These are phyloP conservation scores for Venustoraphidia nigricollis DNA, from an alignment of 2,888 invertebrate species.

Conservation along the genomic window DNA sequence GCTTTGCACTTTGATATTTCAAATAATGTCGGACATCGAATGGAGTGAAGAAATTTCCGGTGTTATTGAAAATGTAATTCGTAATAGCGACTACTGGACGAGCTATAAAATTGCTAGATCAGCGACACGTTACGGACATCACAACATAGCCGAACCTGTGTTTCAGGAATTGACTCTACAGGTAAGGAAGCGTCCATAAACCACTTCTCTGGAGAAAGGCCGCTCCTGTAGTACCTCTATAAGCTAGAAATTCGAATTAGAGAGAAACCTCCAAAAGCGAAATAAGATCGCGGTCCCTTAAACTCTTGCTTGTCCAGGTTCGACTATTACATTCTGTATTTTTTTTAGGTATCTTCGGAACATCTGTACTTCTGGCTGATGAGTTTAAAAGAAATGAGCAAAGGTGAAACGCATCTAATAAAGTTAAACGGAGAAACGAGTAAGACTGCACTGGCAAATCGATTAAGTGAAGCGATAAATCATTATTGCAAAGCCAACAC, in stretches of 20 bases:
- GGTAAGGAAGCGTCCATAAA: too few species aligned
- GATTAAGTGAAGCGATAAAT: slow-evolving; percentile 37
- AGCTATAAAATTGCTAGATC: slow-evolving; percentile 78
- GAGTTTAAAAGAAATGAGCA: slow-evolving; percentile 60
- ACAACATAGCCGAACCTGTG: slow-evolving; percentile 39
- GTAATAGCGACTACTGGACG: slow-evolving; percentile 58
- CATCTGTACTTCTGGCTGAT: slow-evolving; percentile 79
- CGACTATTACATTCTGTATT: too few species aligned
- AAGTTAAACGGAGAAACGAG: slow-evolving; percentile 28
- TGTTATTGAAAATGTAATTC: slow-evolving; percentile 39
- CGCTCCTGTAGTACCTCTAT: too few species aligned
- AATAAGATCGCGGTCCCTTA: too few species aligned
- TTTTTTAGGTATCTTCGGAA: slow-evolving; percentile 55
- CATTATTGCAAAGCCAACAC: slow-evolving; percentile 51
- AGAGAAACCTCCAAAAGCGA: too few species aligned
- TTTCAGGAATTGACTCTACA: slow-evolving; percentile 39
- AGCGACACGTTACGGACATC: slow-evolving; percentile 66
- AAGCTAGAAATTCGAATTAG: too few species aligned
- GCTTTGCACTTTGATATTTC: slow-evolving; percentile 69
- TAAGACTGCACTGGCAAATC: slow-evolving; percentile 25
- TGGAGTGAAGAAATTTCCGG: slow-evolving; percentile 44
- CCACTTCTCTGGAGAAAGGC: too few species aligned
- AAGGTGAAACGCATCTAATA: slow-evolving; percentile 52
- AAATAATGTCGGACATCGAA: slow-evolving; percentile 56
- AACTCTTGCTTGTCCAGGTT: too few species aligned